Conservation (phyloP, 1,140 invertebrate species). For the Drosophila fuyamai region DNA sequence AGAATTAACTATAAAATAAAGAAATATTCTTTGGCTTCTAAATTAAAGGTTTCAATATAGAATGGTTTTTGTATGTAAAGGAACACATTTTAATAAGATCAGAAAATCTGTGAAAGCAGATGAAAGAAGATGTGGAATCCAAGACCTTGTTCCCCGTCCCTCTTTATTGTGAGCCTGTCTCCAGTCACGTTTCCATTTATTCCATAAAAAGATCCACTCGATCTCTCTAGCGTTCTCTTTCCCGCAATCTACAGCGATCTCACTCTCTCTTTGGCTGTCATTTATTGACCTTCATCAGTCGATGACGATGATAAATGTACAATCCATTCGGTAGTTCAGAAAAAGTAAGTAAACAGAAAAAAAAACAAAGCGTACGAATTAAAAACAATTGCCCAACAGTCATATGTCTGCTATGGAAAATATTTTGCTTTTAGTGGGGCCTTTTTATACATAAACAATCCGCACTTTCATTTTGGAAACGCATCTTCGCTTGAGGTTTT, state of each 20-base stretch:
- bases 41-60: too few relatives aligned
- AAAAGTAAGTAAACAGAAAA: constrained; percentile 12
- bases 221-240: constrained; percentile 16
- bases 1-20: neutral
- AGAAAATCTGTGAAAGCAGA: neutral
- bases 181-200: constrained; percentile 28
- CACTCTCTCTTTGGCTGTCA: constrained; percentile 33
- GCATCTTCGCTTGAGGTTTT: constrained; percentile 13
- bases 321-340: constrained; percentile 15
- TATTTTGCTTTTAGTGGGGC: constrained; percentile 21
- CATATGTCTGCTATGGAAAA: constrained; percentile 25
- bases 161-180: constrained; percentile 16
- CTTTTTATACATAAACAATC: constrained; percentile 18
- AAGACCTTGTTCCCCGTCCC: constrained; percentile 1
- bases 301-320: constrained; percentile 48
- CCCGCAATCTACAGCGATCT: constrained; percentile 6
- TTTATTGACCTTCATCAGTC: constrained; percentile 58
- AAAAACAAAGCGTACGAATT: constrained; percentile 32
- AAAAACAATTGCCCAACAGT: constrained; percentile 38
- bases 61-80: too few relatives aligned
- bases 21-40: too few relatives aligned
- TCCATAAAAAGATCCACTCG: constrained; percentile 10
- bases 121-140: neutral
- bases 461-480: constrained; percentile 39
- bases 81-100: too few relatives aligned